phyloP scores from a whole-genome alignment of 53 echinoderm and acorn worm genomes.

The Apostichopus leukothele region DNA sequence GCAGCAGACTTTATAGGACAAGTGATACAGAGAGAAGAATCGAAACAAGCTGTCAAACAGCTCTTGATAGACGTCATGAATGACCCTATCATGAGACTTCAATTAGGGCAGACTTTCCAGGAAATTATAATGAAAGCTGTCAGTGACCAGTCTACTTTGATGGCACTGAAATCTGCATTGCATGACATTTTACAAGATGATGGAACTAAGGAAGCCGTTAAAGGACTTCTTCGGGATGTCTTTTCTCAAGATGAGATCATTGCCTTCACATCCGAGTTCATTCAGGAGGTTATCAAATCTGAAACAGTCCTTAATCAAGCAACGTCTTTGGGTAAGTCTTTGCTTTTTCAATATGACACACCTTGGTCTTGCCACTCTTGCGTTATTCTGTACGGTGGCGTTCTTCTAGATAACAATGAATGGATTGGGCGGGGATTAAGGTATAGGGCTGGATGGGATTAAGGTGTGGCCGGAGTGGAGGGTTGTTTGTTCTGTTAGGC shows the following conservation, averaged over 20 bases:
- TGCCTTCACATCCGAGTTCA: constrained; percentile 60
- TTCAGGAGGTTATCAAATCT: constrained; percentile 71
- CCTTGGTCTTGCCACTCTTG: no score
- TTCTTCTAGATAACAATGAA: no score
- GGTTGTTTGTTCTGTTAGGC: no score
- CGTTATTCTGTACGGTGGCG: no score
- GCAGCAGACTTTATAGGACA: constrained; percentile 68
- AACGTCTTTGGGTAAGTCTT: constrained; percentile 64
- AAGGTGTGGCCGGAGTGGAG: no score
- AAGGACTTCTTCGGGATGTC: constrained; percentile 60
- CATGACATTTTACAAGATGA: constrained; percentile 66
- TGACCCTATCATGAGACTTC: constrained; percentile 65
- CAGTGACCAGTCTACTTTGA: constrained; percentile 56
- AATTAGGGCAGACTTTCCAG: constrained; percentile 64
- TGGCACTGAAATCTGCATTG: constrained; percentile 60
- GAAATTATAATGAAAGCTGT: constrained; percentile 60
- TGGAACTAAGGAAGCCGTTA: constrained; percentile 60
- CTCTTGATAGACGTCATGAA: constrained; percentile 60
- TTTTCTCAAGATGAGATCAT: constrained; percentile 68
- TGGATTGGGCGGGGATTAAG: no score
- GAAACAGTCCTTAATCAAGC: constrained; percentile 72
- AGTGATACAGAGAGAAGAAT: constrained; percentile 66
- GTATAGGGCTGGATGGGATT: no score
- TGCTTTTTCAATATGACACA: no score
- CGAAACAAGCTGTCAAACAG: constrained; percentile 54